These are phyloP conservation scores for Chlorops oryzae DNA, from an alignment of 1,140 invertebrate genomes.

Conservation along the genomic window DNA sequence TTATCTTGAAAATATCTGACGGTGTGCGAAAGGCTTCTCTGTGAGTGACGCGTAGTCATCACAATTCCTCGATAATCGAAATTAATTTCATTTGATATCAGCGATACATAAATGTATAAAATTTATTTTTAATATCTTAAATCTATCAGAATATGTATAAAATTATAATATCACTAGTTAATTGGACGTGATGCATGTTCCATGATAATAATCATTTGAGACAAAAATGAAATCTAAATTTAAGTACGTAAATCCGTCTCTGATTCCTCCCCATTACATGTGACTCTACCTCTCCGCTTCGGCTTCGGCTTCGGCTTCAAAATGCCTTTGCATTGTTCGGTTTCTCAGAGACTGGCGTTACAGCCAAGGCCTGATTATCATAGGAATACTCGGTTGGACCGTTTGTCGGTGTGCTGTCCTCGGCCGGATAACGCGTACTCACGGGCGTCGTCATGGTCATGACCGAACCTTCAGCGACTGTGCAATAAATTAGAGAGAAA, in stretches of 20 bases:
- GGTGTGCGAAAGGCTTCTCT: too few species aligned
- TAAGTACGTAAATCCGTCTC: conserved; percentile 2
- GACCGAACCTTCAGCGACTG: conserved; percentile 40
- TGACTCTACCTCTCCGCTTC: too few species aligned
- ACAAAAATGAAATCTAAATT: conserved; percentile 5
- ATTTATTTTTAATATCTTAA: too few species aligned
- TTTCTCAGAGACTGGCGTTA: conserved; percentile 40
- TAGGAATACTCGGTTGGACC: conserved; percentile 36
- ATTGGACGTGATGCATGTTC: conserved; percentile 14
- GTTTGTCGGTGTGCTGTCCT: conserved; percentile 36
- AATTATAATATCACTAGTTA: conserved; percentile 12
- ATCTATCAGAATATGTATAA: too few species aligned
- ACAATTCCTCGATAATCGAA: too few species aligned
- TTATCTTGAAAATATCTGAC: too few species aligned
- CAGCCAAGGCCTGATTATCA: conserved; percentile 41
- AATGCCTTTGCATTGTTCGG: conserved; percentile 20
- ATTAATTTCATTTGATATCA: too few species aligned
- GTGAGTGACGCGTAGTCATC: too few species aligned
- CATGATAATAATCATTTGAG: background rate
- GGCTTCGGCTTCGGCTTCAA: conserved; percentile 10
- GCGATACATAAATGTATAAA: too few species aligned
- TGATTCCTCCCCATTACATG: background rate
- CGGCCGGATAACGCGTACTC: conserved; percentile 42
- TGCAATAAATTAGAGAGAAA: background rate
- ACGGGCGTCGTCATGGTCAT: conserved; percentile 40